Conservation (phyloP, 2,888 invertebrate species). For the Stratiomys singularior region DNA sequence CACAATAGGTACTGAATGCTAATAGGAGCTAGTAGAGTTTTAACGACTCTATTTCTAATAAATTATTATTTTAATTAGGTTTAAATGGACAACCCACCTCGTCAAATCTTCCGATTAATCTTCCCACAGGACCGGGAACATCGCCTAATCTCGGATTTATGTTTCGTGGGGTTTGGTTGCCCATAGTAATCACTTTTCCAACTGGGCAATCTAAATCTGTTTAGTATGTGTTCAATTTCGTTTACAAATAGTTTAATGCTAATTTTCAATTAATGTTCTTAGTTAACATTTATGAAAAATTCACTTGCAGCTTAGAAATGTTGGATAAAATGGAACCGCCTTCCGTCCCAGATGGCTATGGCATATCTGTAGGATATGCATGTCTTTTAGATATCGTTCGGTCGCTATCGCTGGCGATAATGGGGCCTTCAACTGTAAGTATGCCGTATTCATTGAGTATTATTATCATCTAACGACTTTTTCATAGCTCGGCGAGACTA, state of each 20-base stretch:
- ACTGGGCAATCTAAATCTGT: slow-evolving; percentile 87
- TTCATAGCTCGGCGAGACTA: slow-evolving; percentile 60
- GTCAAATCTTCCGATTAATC: slow-evolving; percentile 48
- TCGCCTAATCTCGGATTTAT: slow-evolving; percentile 92
- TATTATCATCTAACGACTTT: not conserved
- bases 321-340: slow-evolving; percentile 96
- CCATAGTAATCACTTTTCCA: slow-evolving; percentile 85
- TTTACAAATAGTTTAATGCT: no score
- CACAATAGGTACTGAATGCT: slow-evolving; percentile 25
- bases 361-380: slow-evolving; percentile 94
- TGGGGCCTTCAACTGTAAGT: slow-evolving; percentile 68
- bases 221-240: slow-evolving; percentile 79
- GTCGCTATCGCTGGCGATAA: slow-evolving; percentile 80
- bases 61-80: slow-evolving; percentile 2
- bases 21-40: not conserved
- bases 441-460: slow-evolving; percentile 53
- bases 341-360: slow-evolving; percentile 94
- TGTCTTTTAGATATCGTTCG: slow-evolving; percentile 92
- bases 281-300: no score
- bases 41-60: not conserved
- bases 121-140: slow-evolving; percentile 73
- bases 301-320: slow-evolving; percentile 85
- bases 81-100: slow-evolving; percentile 47
- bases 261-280: slow-evolving; percentile 22
- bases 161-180: slow-evolving; percentile 92